These are phyloP conservation scores for Notolabrus celidotus DNA, from an alignment of 2,797 vertebrate genomes.

Conservation along the genomic window DNA sequence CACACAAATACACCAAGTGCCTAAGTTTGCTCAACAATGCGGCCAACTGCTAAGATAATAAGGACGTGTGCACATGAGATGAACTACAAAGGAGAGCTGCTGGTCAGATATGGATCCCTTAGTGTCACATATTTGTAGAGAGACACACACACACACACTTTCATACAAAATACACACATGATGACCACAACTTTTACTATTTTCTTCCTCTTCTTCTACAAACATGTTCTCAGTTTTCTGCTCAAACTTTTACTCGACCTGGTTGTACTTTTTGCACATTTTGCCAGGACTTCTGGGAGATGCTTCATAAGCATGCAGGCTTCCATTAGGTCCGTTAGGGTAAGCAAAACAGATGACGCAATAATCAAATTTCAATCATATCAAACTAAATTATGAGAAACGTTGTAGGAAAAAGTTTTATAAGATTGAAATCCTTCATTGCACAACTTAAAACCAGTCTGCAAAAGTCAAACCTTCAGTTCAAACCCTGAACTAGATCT, in stretches of 20 bases:
- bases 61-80: slow-evolving; percentile 46
- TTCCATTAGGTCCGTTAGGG: background rate
- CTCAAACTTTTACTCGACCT: no score
- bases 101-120: slow-evolving; percentile 46
- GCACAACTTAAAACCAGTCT: background rate
- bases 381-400: background rate
- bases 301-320: background rate
- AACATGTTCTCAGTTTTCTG: no score
- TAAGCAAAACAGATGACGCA: background rate
- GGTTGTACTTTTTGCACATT: no score
- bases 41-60: slow-evolving; percentile 70
- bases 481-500: background rate
- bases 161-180: background rate
- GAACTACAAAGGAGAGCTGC: slow-evolving; percentile 62
- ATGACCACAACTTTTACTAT: background rate
- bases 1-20: slow-evolving; percentile 29
- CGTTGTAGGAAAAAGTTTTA: no score
- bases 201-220: no score
- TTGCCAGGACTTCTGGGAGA: no score
- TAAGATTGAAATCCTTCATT: background rate
- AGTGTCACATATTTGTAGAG: slow-evolving; percentile 23
- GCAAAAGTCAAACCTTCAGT: background rate
- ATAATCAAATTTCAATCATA: background rate
- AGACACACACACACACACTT: slow-evolving; percentile 7
- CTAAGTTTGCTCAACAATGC: slow-evolving; percentile 62